These are phyloP conservation scores for Sebastes vulpes DNA, from an alignment of 2,797 vertebrate species.

Conservation along the genomic window DNA sequence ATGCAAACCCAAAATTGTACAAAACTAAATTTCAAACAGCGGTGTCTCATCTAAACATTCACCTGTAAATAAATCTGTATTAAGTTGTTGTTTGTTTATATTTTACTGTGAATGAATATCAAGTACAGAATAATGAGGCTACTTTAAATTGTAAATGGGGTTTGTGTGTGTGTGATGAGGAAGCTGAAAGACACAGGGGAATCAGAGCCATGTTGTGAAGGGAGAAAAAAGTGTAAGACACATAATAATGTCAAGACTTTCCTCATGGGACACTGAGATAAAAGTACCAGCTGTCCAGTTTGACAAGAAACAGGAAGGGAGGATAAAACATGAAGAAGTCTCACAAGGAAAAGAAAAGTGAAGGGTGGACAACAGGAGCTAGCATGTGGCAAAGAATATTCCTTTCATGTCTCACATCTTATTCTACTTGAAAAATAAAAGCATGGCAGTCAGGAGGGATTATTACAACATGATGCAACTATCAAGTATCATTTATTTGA, in stretches of 20 bases:
- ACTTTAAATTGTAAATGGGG: conserved; percentile 25
- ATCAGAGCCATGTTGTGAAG: conserved; percentile 9
- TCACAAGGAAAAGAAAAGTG: background rate
- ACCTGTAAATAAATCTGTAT: background rate
- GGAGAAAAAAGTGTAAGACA: conserved; percentile 3
- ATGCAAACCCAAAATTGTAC: background rate
- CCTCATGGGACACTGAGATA: conserved; percentile 5
- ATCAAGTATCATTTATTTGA: conserved; percentile 1
- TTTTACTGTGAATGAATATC: conserved; percentile 12
- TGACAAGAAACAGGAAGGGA: background rate
- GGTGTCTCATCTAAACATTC: background rate
- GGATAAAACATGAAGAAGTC: background rate
- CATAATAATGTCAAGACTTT: conserved; percentile 5
- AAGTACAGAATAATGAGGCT: conserved; percentile 23
- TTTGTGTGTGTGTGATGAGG: background rate
- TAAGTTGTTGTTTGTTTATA: conserved; percentile 22
- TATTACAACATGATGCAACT: background rate
- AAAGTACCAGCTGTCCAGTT: conserved; percentile 22
- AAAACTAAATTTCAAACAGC: background rate
- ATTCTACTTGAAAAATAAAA: background rate
- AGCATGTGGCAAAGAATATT: background rate
- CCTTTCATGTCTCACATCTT: background rate
- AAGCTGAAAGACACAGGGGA: background rate
- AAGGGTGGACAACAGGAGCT: background rate
- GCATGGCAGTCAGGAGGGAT: background rate